Evolutionary conservation across 2,888 invertebrate genomes (phyloP), one percentile per base, ranked within the genome.

Genomic region (Dugesia japonica): DNA sequence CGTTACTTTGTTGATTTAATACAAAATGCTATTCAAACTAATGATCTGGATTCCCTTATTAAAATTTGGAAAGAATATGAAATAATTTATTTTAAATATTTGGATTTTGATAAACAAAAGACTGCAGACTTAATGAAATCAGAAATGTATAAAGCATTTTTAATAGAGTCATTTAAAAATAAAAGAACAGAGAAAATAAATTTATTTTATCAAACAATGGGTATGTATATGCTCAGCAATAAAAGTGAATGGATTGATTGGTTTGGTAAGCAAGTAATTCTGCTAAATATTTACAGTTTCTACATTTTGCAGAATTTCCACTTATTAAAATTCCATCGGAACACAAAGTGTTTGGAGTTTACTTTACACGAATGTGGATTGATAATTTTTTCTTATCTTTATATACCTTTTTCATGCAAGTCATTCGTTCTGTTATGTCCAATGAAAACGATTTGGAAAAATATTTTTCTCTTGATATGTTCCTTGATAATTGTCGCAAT

Each of bases 161-260:
- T 56, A 23, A n/a, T 56, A n/a, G 56, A 56, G 17, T 56, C 9
- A 9, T 56, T n/a, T 56, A 56, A 56, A 23, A 56, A 56, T 56
- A 56, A 56, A n/a, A 56, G 17, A 23, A 56, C n/a, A n/a, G 56
- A 56, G 7, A 56, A 56, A 56, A n/a, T 56, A 4, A 56, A 56
- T 23, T 13, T 23, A 1, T 56, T 56, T 56, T 56, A 13, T n/a
- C n/a, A 56, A n/a, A 56, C n/a, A n/a, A 56, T 56, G 56, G 56
- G 56, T 20, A 56, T n/a, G 7, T 56, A 56, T 56, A 56, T 56
- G n/a, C 17, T 56, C 9, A 56, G 9, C n/a, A 56, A n/a, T 56
- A 56, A 56, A 23, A n/a, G 17, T n/a, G 56, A 56, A 56, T 56
- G 56, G 56, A 56, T n/a, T 56, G 56, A 56, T 56, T 56, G 56